Percentiles rank a stretch among this genome's conserved stretches.
These are phyloP conservation scores for Pseudopodoces humilis DNA, from an alignment of 2,113 vertebrate species.

Conservation along the genomic window DNA sequence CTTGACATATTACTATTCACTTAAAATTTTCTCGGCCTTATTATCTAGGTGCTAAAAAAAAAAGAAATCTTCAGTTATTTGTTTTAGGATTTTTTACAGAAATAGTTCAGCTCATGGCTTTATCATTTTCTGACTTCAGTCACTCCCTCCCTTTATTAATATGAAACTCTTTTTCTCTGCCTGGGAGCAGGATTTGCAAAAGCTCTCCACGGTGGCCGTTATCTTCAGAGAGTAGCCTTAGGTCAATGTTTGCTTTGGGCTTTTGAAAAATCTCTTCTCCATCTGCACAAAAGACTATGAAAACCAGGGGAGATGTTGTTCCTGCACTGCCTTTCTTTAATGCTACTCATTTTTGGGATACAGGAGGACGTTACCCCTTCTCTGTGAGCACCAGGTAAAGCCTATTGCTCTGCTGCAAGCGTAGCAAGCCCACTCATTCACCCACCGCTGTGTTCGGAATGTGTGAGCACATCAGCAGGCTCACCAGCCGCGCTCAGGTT, in stretches of 20 bases:
- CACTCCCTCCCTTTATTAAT: background rate
- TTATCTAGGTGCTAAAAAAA: background rate
- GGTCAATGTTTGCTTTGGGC: background rate
- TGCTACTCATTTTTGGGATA: background rate
- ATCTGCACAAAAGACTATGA: background rate
- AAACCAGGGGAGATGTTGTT: background rate
- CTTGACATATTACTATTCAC: slow-evolving; percentile 5
- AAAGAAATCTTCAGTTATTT: background rate
- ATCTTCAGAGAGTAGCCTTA: background rate
- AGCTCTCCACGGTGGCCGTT: background rate
- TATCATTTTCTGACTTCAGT: background rate
- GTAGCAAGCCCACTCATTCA: background rate
- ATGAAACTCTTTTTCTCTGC: background rate
- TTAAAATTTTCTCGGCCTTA: background rate
- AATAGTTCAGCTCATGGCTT: background rate
- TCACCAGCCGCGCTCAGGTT: background rate
- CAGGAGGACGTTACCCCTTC: background rate
- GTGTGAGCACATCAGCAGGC: background rate
- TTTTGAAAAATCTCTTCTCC: background rate
- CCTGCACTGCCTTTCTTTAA: background rate
- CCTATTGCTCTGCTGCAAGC: background rate
- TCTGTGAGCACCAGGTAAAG: background rate
- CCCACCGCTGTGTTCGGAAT: background rate
- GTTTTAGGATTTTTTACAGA: background rate
- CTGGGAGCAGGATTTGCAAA: background rate